A percentile compares a stretch with the other conserved stretches of the same genome.
Conservation (phyloP, 1,140 invertebrate species). For the Cydia strobilella region DNA sequence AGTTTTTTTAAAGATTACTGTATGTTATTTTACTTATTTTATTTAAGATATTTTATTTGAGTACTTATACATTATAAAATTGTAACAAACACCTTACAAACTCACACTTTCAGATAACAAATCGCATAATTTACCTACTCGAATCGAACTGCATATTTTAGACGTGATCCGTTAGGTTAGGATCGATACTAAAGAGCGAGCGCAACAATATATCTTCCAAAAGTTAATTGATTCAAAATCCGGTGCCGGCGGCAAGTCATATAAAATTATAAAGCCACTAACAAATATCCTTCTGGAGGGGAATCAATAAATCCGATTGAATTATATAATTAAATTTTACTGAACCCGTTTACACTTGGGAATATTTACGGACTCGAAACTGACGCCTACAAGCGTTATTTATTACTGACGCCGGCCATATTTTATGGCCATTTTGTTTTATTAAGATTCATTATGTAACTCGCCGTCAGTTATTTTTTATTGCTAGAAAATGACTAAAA, state of each 20-base stretch:
- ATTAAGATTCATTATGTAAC: conserved; percentile 22
- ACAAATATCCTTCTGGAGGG: conserved; percentile 38
- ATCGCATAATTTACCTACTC: too few relatives aligned
- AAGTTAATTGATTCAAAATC: conserved; percentile 14
- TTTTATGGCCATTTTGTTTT: conserved; percentile 26
- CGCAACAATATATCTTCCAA: not conserved
- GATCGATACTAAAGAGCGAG: not conserved
- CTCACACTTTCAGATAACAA: too few relatives aligned
- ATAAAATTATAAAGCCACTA: conserved; percentile 35
- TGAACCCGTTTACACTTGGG: conserved; percentile 49
- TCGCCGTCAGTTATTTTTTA: conserved; percentile 23
- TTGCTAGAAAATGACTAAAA: conserved; percentile 10
- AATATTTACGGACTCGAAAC: conserved; percentile 51
- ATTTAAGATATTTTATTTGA: too few relatives aligned
- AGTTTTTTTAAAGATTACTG: too few relatives aligned
- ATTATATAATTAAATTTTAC: conserved; percentile 58
- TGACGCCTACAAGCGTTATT: conserved; percentile 50
- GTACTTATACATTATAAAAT: too few relatives aligned
- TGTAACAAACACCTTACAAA: too few relatives aligned
- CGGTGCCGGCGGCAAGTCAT: conserved; percentile 13
- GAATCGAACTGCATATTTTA: too few relatives aligned
- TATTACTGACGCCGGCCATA: conserved; percentile 43
- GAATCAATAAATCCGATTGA: conserved; percentile 54
- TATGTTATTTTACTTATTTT: too few relatives aligned
- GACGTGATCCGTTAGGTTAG: too few relatives aligned